A percentile compares a stretch with the other conserved stretches of the same genome.
Evolutionary conservation across 2,797 vertebrate species (phyloP).

Genomic region (Synaphobranchus kaupii): DNA sequence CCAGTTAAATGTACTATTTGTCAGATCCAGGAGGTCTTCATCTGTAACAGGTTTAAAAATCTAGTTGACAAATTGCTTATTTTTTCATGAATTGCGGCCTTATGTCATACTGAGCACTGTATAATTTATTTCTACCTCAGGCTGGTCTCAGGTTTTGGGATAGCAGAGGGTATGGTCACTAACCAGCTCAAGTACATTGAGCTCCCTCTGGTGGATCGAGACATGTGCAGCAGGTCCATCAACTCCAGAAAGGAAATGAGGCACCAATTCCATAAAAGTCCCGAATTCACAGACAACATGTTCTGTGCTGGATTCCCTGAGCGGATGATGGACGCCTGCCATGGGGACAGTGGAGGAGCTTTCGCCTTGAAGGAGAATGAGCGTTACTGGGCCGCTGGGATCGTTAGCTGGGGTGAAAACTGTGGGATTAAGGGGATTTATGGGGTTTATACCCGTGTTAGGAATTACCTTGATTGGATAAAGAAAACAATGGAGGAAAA

Average conservation of each 20-base stretch:
- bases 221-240: conserved; percentile 38
- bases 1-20: not conserved
- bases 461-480: conserved; percentile 65
- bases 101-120: not conserved
- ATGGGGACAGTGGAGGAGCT: conserved; percentile 57
- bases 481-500: conserved; percentile 57
- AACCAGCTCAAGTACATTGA: conserved; percentile 52
- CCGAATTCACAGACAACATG: conserved; percentile 62
- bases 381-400: conserved; percentile 59
- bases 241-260: too few species aligned
- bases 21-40: not conserved
- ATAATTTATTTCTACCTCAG: conserved; percentile 48
- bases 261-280: fast-evolving
- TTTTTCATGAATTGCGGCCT: not conserved
- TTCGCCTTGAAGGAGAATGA: conserved; percentile 37
- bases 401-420: conserved; percentile 63
- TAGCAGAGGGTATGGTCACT: not conserved
- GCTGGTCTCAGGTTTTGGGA: conserved; percentile 57
- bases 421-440: conserved; percentile 54
- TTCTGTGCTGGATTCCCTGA: conserved; percentile 63
- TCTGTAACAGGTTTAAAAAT: not conserved
- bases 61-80: not conserved
- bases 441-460: conserved; percentile 63
- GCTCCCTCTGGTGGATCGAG: conserved; percentile 55
- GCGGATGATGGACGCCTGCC: conserved; percentile 57